Evolutionary conservation across 2,113 vertebrate genomes (phyloP).

Genomic region (Mesoclemmys tuberculata): DNA sequence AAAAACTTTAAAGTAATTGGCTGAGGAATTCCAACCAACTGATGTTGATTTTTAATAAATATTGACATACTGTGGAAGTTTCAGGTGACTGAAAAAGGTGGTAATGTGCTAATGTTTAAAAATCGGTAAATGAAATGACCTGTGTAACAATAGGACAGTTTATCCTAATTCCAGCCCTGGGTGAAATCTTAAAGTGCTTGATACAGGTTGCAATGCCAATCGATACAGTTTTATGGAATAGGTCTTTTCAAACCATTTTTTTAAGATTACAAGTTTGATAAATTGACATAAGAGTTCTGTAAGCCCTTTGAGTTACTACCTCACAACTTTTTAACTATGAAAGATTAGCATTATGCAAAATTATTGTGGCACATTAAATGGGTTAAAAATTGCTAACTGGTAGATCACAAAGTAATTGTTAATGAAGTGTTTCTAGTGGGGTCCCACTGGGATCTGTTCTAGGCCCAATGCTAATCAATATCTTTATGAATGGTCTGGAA

Average conservation of each 20-base stretch:
- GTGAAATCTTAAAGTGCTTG: neutral
- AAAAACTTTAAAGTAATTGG: neutral
- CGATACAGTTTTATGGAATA: neutral
- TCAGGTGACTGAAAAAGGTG: neutral
- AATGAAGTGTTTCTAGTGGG: neutral
- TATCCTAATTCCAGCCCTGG: neutral
- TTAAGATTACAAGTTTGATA: neutral
- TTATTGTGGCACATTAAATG: accelerated
- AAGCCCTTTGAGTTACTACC: neutral
- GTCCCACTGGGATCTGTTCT: neutral
- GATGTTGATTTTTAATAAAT: neutral
- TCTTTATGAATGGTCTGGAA: neutral
- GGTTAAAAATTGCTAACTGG: neutral
- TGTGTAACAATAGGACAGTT: neutral
- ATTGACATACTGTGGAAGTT: neutral
- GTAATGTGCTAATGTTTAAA: neutral
- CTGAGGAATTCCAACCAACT: neutral
- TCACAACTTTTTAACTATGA: neutral
- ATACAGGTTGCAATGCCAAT: accelerated
- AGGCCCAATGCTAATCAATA: accelerated
- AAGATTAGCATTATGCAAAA: accelerated
- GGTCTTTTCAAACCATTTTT: neutral
- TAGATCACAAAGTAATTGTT: neutral
- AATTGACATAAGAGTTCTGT: neutral
- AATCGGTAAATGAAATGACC: neutral